phyloP scores from a whole-genome alignment of 2,797 vertebrate genomes.

The Balearica regulorum region DNA sequence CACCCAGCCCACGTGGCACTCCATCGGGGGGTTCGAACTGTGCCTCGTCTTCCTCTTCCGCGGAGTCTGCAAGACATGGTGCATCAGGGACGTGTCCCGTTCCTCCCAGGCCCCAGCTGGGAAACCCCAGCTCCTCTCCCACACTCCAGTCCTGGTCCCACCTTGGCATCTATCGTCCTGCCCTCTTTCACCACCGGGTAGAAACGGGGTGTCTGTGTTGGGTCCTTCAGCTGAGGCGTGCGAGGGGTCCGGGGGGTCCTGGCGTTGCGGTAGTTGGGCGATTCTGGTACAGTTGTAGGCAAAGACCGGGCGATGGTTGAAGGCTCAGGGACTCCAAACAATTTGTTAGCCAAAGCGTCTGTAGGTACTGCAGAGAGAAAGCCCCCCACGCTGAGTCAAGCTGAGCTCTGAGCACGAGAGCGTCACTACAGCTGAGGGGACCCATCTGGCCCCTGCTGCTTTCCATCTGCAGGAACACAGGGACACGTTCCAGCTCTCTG shows the following conservation, averaged over 20 bases:
- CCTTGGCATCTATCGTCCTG: constrained; percentile 93
- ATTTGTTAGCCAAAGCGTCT: constrained; percentile 94
- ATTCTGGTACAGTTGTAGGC: constrained; percentile 96
- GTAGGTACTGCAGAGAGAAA: constrained; percentile 84
- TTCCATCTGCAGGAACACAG: neutral
- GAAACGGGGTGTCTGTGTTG: constrained; percentile 91
- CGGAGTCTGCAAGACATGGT: constrained; percentile 81
- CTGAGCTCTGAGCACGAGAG: neutral
- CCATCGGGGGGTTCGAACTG: constrained; percentile 97
- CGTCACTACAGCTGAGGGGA: neutral
- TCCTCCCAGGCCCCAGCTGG: neutral
- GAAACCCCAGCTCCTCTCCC: neutral
- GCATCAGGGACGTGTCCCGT: rapidly evolving
- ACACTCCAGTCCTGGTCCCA: constrained; percentile 5
- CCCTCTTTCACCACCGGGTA: constrained; percentile 98
- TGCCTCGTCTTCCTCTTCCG: constrained; percentile 97
- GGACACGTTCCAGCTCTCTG: neutral
- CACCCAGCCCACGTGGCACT: constrained; percentile 98
- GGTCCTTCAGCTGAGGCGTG: constrained; percentile 93
- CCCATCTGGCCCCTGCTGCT: no score
- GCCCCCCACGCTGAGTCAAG: neutral
- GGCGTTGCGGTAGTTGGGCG: constrained; percentile 91
- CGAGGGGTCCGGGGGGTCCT: constrained; percentile 94
- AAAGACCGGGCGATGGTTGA: constrained; percentile 91
- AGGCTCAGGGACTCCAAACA: constrained; percentile 94